Percentiles rank a stretch among this genome's conserved stretches.
Conservation (phyloP, 2,888 invertebrate genomes). For the Leptopilina syphax region DNA sequence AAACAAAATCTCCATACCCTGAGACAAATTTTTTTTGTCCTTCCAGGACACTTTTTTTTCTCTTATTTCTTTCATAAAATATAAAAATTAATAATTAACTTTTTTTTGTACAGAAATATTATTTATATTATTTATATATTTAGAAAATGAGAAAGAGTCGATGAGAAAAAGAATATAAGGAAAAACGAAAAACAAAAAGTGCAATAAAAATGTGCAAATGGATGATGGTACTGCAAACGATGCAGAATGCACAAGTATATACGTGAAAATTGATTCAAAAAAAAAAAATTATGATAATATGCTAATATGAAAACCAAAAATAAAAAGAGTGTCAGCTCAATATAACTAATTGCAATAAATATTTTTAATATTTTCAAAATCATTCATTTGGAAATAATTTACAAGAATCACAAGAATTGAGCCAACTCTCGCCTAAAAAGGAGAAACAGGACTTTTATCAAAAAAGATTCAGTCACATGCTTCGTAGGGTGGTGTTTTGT, state of each 20-base stretch:
- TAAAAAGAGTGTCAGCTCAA: slow-evolving; percentile 15
- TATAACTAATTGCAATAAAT: neutral
- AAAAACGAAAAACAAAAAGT: neutral
- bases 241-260: slow-evolving; percentile 41
- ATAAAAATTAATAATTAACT: slow-evolving; percentile 13
- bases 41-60: neutral
- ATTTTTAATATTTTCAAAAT: neutral
- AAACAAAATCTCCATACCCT: slow-evolving; percentile 24
- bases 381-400: neutral
- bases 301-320: neutral
- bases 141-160: slow-evolving; percentile 17
- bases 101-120: slow-evolving; percentile 16
- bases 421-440: neutral
- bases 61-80: slow-evolving; percentile 3
- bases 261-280: neutral
- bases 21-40: slow-evolving; percentile 17
- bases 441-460: slow-evolving; percentile 17
- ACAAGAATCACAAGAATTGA: neutral
- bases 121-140: slow-evolving; percentile 10
- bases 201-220: slow-evolving; percentile 48
- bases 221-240: slow-evolving; percentile 30
- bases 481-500: neutral
- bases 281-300: slow-evolving; percentile 12
- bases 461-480: slow-evolving; percentile 32
- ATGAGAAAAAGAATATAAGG: slow-evolving; percentile 6